A percentile compares a stretch with the other conserved stretches of the same genome.
Conservation (phyloP, 53 echinoderm and acorn worm species). For the Stichopus horrens region DNA sequence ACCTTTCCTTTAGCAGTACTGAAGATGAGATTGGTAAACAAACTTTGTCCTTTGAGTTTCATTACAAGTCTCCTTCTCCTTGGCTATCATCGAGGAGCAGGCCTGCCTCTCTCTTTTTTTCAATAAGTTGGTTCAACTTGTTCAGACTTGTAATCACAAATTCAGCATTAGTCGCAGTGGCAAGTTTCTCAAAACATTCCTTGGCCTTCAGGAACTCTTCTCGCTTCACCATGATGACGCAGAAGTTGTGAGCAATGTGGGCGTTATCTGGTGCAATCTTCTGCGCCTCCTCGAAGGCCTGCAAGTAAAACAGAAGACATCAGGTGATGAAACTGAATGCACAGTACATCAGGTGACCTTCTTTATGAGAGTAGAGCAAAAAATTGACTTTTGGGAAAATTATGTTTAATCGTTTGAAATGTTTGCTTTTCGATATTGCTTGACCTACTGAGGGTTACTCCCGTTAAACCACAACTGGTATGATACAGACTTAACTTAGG, state of each 20-base stretch:
- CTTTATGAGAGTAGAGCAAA: too few species aligned
- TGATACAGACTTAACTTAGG: too few species aligned
- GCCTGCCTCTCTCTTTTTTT: neutral
- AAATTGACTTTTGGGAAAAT: neutral
- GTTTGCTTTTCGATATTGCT: too few species aligned
- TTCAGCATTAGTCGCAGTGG: neutral
- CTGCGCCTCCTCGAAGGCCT: conserved; percentile 28
- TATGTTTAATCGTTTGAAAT: neutral
- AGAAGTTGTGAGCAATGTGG: conserved; percentile 36
- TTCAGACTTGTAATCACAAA: conserved; percentile 1
- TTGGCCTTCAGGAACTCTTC: conserved; percentile 11
- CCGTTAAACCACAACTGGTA: too few species aligned
- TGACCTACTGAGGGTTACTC: too few species aligned
- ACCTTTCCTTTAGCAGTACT: too few species aligned
- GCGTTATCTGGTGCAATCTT: neutral
- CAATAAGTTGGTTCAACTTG: conserved; percentile 14
- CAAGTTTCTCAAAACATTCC: neutral
- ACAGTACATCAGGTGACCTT: too few species aligned
- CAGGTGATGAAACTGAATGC: too few species aligned
- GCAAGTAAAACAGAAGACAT: neutral
- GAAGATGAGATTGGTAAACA: too few species aligned
- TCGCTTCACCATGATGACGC: conserved; percentile 16
- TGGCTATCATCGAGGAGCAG: too few species aligned
- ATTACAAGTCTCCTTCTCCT: too few species aligned
- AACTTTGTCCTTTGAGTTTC: too few species aligned